Conservation (phyloP, 2,888 invertebrate species). For the Autographa gamma region DNA sequence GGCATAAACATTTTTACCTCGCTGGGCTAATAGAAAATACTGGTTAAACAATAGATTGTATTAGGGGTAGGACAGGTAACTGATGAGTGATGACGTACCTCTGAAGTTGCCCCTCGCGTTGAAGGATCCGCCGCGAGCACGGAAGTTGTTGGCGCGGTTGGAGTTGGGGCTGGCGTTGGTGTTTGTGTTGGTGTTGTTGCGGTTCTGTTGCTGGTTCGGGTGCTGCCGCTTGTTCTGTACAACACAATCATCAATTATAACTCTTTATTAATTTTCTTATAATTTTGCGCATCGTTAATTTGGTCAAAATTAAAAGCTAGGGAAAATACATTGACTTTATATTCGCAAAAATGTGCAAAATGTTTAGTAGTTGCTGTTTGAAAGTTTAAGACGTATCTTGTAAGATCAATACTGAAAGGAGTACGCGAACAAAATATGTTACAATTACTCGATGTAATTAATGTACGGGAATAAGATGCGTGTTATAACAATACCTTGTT, state of each 20-base stretch:
- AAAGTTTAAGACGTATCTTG: no score
- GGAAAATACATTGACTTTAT: no score
- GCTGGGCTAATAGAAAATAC: no score
- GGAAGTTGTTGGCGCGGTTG: constrained; percentile 70
- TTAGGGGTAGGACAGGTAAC: not conserved
- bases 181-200: constrained; percentile 67
- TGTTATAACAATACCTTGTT: constrained; percentile 72
- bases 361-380: no score
- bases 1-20: not conserved
- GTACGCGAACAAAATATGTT: not conserved
- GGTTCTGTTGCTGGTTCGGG: constrained; percentile 76
- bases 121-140: constrained; percentile 76
- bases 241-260: constrained; percentile 1
- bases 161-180: constrained; percentile 63
- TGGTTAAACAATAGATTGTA: not conserved
- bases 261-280: no score
- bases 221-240: constrained; percentile 83
- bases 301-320: no score
- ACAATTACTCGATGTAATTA: not conserved
- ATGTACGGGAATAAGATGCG: not conserved
- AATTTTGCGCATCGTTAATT: no score
- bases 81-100: constrained; percentile 61
- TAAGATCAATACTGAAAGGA: no score
- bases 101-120: constrained; percentile 80
- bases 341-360: no score